These are phyloP conservation scores for Cepphus grylle DNA, from an alignment of 2,113 vertebrate species.

Conservation along the genomic window DNA sequence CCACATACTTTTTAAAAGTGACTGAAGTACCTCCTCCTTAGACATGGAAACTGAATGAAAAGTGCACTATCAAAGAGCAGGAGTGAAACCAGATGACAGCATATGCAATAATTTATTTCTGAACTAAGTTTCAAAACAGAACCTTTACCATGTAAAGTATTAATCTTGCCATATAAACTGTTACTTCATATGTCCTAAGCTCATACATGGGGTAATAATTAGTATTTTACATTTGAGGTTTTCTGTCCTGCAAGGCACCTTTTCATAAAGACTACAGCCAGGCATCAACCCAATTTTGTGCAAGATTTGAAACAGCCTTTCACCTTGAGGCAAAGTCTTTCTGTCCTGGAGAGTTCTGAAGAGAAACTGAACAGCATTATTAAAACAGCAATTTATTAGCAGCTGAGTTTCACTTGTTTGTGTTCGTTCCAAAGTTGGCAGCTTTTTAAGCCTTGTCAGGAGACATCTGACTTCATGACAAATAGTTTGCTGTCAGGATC, in stretches of 20 bases:
- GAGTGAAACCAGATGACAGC: background rate
- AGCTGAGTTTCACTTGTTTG: background rate
- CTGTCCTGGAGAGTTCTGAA: background rate
- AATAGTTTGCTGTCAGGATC: constrained; percentile 14
- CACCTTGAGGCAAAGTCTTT: background rate
- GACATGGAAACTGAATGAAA: background rate
- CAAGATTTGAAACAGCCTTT: background rate
- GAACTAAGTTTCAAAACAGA: background rate
- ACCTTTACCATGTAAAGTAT: background rate
- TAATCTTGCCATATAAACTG: background rate
- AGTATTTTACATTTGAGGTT: background rate
- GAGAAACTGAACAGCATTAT: background rate
- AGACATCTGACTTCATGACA: constrained; percentile 68
- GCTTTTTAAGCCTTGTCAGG: constrained; percentile 43
- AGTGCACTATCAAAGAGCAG: background rate
- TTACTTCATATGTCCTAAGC: background rate
- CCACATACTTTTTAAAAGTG: background rate
- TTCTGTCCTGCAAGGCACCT: background rate
- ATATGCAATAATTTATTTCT: background rate
- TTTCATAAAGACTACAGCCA: background rate
- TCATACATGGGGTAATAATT: background rate
- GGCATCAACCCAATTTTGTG: background rate
- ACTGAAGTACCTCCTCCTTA: background rate
- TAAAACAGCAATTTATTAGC: background rate
- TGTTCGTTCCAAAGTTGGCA: background rate